These are phyloP conservation scores for Malacosoma neustria DNA, from an alignment of 2,888 invertebrate species.

Conservation along the genomic window DNA sequence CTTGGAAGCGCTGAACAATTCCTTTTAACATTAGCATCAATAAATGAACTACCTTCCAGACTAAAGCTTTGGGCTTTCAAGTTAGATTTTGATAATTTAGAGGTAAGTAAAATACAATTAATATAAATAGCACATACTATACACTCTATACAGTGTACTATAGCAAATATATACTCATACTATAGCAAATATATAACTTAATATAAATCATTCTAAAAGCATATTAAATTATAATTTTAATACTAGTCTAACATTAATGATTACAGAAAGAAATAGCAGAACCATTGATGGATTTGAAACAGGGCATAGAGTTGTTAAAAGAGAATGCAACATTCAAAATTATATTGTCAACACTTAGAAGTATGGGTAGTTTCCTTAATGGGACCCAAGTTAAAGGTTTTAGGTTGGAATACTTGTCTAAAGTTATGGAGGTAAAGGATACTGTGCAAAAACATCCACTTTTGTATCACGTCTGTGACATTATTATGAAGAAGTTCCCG, in stretches of 20 bases:
- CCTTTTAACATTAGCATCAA: conserved; percentile 95
- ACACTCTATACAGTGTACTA: no score
- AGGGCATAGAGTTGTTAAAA: conserved; percentile 93
- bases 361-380: conserved; percentile 97
- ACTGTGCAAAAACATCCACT: conserved; percentile 99
- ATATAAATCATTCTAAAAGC: no score
- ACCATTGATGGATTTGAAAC: conserved; percentile 98
- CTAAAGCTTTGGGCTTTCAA: conserved; percentile 99
- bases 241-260: no score
- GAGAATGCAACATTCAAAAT: conserved; percentile 95
- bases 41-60: conserved; percentile 94
- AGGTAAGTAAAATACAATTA: no score
- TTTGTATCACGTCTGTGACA: conserved; percentile 96
- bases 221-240: no score
- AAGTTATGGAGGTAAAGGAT: conserved; percentile 98
- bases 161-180: no score
- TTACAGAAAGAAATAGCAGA: conserved; percentile 97
- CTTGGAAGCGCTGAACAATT: conserved; percentile 98
- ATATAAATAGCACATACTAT: no score
- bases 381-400: conserved; percentile 96
- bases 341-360: conserved; percentile 93
- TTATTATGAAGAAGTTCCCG: conserved; percentile 97
- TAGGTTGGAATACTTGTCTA: conserved; percentile 96
- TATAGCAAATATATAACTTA: no score
- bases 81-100: conserved; percentile 97